Base-by-base conservation (phyloP, 2,888 invertebrate species). In the Frankliniella fusca region DNA sequence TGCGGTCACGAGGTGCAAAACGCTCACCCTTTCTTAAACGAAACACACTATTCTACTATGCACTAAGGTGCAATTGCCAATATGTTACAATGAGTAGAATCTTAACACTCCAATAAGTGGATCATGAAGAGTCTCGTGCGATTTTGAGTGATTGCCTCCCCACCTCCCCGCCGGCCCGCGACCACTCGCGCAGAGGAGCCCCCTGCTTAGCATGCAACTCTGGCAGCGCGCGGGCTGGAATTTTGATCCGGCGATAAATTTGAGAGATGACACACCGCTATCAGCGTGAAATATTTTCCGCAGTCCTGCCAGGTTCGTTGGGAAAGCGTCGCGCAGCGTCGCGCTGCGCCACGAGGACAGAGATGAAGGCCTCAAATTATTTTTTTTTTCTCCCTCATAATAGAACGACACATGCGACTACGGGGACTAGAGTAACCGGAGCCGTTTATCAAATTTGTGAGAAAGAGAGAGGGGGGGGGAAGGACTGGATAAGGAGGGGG, bases 241-340 rank as follows among this genome's bases (percentile, higher is more conserved):
- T 76, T 76, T 76, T 76, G 70, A 76, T 76, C 70, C 70, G 70
- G 27, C 70, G 70, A 76, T 76, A 76, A 76, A 76, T 27, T 27
- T 76, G 70, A 20, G 7, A 61, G 61, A 61, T 61, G 61, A n/a
- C 70, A 76, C 27, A 8, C 23, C 1, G 10, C 27, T 27, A 12
- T 76, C 70, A 70, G 12, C 27, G 27, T 76, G 70, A 76, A 76
- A 76, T 76, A 76, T 76, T 27, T 76, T 12, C 70, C 27, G n/a
- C 61, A 10, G 70, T 20, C 70, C 27, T 10, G 70, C 27, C 70
- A 70, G 27, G 38, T 38, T 38, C 38, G 38, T 38, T 38, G 38
- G 38, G 38, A 38, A 38, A 38, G 38, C 38, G 38, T 5, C 38
- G 38, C 2, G 38, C 38, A 2, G 38, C 2, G 38, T n/a, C n/a